Percentiles rank a stretch among this genome's conserved stretches.
Evolutionary conservation across 2,113 vertebrate genomes (phyloP).

Genomic region (Pseudopodoces humilis): DNA sequence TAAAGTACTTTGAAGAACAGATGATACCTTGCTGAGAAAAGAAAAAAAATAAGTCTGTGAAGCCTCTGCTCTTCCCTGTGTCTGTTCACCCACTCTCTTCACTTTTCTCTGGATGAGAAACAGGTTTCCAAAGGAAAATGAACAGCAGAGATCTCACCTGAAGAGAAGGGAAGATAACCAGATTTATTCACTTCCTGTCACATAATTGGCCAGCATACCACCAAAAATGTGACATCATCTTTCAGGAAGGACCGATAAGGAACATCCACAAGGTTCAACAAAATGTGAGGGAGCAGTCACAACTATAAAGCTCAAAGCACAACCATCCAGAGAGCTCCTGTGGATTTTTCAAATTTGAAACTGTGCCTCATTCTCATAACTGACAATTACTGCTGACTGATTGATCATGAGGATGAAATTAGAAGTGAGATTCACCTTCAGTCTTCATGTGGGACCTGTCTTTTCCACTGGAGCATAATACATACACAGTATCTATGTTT

Average conservation of each 20-base stretch:
- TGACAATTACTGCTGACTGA: not conserved
- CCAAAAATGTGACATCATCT: not conserved
- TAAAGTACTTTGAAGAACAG: conserved; percentile 11
- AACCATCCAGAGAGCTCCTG: not conserved
- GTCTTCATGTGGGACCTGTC: not conserved
- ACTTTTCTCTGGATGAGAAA: not conserved
- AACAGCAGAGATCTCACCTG: not conserved
- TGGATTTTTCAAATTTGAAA: not conserved
- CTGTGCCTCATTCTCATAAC: not conserved
- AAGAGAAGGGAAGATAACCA: not conserved
- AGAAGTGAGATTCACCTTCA: not conserved
- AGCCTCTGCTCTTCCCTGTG: not conserved
- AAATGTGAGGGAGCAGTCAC: not conserved
- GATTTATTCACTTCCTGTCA: not conserved
- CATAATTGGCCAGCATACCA: not conserved
- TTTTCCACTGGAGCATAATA: not conserved
- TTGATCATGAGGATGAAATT: not conserved
- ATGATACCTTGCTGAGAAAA: conserved; percentile 31
- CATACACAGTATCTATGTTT: not conserved
- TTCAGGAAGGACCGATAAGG: not conserved
- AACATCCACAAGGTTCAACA: not conserved
- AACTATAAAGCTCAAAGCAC: not conserved
- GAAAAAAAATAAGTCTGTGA: not conserved
- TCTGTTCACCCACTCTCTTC: not conserved
- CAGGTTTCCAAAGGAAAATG: not conserved